These are phyloP conservation scores for Triops longicaudatus DNA, from an alignment of 1,140 invertebrate genomes.

Conservation along the genomic window DNA sequence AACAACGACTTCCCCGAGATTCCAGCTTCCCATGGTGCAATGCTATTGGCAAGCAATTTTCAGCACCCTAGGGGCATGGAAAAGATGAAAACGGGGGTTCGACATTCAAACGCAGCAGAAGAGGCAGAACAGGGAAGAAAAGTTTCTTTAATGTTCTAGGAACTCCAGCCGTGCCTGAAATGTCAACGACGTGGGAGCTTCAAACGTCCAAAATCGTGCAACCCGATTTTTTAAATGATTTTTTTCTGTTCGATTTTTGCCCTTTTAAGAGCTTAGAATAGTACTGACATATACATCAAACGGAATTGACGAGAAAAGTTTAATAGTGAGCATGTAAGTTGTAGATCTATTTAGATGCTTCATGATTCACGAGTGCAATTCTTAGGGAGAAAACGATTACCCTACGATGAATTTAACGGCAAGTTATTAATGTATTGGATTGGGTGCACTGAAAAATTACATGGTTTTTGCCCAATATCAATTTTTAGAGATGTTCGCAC, in stretches of 20 bases:
- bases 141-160: neutral
- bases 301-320: too few species aligned
- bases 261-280: neutral
- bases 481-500: too few species aligned
- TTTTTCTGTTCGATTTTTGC: neutral
- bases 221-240: too few species aligned
- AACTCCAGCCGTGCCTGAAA: neutral
- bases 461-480: too few species aligned
- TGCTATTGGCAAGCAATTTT: neutral
- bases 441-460: too few species aligned
- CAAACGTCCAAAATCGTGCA: neutral
- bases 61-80: neutral
- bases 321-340: too few species aligned
- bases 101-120: neutral
- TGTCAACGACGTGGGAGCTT: neutral
- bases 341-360: too few species aligned
- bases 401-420: too few species aligned
- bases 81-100: neutral
- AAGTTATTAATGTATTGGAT: too few species aligned
- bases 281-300: too few species aligned
- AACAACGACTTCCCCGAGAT: neutral
- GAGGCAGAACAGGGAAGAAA: neutral
- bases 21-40: neutral
- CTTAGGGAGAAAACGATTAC: too few species aligned
- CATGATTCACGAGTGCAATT: too few species aligned